Base-by-base conservation (phyloP, 2,888 invertebrate species). In the Ophion ventricosus region DNA sequence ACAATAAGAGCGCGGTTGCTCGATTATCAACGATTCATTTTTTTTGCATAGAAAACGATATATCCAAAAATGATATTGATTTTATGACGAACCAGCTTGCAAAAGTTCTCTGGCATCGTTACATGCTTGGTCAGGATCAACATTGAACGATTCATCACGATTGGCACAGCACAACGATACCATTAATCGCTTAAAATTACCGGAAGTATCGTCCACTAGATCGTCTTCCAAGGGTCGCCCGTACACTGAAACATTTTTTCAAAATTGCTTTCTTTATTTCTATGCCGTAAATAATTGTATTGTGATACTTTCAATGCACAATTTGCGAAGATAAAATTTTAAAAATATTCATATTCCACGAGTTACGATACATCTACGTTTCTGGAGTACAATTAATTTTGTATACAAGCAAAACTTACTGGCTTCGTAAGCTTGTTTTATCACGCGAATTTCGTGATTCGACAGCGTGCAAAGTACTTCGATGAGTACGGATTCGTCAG, bases 121-220 rank as follows among this genome's bases (percentile, higher is more conserved):
- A 85, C 96, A 95, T 25, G 98, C 98, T 86, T 94, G 94, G 10
- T 94, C 95, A 59, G 95, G 95, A 93, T 98, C 96, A 5, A 96
- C 95, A 17, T 96, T 95, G 91, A 96, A 96, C 87, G 96, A 96
- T 94, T 99, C 99, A 92, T 97, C 96, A 88, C 98, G 94, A 90
- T 96, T 96, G 63, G 96, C 97, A 92, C 96, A 96, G 90, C 96
- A 96, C 20, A 98, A 93, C 40, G 98, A 97, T 29, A 98, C 96
- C 94, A 99, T 96, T 61, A 99, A 94, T 77, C 98, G 95, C 93
- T 97, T 97, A 94, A 99, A 99, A 91, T 96, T 96, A 17, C 99
- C 99, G 69, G 97, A 97, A 1, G 98, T 98, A 92, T 99, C 99
- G 72, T 96, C 96, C 86, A 95, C 95, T 35, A 99, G 93, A 92